Evolutionary conservation across 2,797 vertebrate species (phyloP).

Genomic region (Heliangelus exortis): DNA sequence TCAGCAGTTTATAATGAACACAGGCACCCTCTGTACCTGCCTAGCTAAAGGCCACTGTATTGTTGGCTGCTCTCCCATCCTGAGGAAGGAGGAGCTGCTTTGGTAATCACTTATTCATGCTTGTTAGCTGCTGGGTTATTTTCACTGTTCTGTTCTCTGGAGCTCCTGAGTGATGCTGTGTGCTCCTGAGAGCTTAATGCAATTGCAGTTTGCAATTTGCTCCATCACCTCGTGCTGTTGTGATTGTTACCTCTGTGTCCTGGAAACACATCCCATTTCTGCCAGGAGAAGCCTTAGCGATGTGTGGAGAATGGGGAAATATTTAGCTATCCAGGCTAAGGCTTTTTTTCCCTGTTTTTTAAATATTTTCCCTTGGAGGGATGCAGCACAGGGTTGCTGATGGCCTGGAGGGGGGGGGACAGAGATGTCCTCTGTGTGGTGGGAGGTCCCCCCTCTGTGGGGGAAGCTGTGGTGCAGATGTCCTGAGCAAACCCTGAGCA

Average conservation of each 20-base stretch:
- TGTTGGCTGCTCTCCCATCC: neutral
- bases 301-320: neutral
- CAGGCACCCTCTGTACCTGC: neutral
- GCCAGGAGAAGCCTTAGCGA: neutral
- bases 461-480: neutral
- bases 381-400: neutral
- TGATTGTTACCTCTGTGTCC: neutral
- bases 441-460: fast-evolving
- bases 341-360: neutral
- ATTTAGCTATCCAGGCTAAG: neutral
- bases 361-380: neutral
- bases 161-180: neutral
- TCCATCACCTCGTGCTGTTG: neutral
- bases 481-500: neutral
- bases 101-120: neutral
- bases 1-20: neutral
- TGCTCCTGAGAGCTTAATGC: neutral
- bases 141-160: neutral
- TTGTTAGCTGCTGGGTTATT: neutral
- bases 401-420: fast-evolving
- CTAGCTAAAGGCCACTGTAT: neutral
- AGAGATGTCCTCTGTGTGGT: neutral
- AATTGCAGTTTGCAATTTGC: neutral
- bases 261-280: neutral
- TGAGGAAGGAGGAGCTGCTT: neutral